These are phyloP conservation scores for Terebella lapidaria DNA, from an alignment of 2,888 invertebrate genomes.

Conservation along the genomic window DNA sequence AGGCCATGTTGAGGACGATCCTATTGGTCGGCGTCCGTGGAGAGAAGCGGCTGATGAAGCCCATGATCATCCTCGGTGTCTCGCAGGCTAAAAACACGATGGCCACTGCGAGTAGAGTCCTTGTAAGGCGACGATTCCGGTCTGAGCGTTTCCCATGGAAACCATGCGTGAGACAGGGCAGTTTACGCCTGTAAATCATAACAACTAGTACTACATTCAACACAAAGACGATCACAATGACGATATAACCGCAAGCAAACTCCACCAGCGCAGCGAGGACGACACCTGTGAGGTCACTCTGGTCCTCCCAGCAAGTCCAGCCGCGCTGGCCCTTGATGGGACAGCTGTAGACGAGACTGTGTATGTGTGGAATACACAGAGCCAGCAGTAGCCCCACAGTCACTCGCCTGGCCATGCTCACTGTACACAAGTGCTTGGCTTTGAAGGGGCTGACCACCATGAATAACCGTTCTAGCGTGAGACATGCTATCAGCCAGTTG, in stretches of 20 bases:
- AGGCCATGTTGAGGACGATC: conserved; percentile 17
- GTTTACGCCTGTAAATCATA: conserved; percentile 7
- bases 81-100: conserved; percentile 21
- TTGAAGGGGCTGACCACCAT: conserved; percentile 17
- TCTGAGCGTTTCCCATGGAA: background rate
- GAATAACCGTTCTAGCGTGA: conserved; percentile 19
- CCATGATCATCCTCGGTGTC: conserved; percentile 19
- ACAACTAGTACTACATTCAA: conserved; percentile 14
- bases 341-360: conserved; percentile 14
- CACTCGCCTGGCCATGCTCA: conserved; percentile 8
- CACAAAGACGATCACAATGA: conserved; percentile 17
- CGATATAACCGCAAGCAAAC: conserved; percentile 14
- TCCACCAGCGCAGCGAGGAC: conserved; percentile 10
- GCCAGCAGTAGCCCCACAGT: conserved; percentile 4
- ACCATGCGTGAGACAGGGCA: conserved; percentile 1
- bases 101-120: conserved; percentile 18
- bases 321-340: conserved; percentile 3
- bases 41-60: conserved; percentile 7
- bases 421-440: conserved; percentile 17
- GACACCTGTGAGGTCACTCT: background rate
- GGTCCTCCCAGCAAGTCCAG: conserved; percentile 20
- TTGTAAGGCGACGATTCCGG: conserved; percentile 11
- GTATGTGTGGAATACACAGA: conserved; percentile 10
- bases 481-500: conserved; percentile 24
- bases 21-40: conserved; percentile 9